phyloP scores from a whole-genome alignment of 2,888 invertebrate species.

The Trichogramma evanescens region DNA sequence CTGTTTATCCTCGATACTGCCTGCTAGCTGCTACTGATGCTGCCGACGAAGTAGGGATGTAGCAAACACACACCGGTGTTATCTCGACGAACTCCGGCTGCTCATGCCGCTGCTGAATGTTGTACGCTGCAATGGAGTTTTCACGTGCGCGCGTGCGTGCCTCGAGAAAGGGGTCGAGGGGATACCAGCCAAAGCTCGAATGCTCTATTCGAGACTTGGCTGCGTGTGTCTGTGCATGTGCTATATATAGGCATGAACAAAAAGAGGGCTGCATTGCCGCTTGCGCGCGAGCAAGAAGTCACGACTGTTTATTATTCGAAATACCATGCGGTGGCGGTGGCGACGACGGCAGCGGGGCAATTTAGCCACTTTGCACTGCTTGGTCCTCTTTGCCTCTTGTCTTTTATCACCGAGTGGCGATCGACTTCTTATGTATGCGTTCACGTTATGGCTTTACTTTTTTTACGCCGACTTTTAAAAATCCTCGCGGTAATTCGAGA shows the following conservation, averaged over 20 bases:
- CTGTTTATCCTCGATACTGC: conserved; percentile 36
- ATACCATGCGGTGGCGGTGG: not conserved
- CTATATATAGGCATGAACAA: not conserved
- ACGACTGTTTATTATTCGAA: conserved; percentile 12
- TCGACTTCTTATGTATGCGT: too few species aligned
- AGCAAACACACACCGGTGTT: not conserved
- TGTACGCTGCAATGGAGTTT: not conserved
- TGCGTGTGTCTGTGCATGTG: not conserved
- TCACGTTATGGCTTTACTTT: too few species aligned
- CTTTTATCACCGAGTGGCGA: too few species aligned
- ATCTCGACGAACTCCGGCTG: not conserved
- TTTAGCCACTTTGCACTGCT: conserved; percentile 9
- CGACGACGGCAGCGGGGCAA: not conserved
- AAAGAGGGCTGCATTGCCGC: too few species aligned
- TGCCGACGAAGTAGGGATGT: too few species aligned
- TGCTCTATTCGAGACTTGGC: not conserved
- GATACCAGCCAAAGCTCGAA: not conserved
- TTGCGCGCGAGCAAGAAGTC: not conserved
- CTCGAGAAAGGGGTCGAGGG: not conserved
- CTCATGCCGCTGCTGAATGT: not conserved
- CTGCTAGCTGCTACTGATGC: too few species aligned
- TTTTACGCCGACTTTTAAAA: too few species aligned
- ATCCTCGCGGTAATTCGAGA: not conserved
- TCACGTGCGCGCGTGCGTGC: not conserved
- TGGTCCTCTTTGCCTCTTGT: not conserved